phyloP scores from a whole-genome alignment of 2,888 invertebrate species.

The Heliconius erato region DNA sequence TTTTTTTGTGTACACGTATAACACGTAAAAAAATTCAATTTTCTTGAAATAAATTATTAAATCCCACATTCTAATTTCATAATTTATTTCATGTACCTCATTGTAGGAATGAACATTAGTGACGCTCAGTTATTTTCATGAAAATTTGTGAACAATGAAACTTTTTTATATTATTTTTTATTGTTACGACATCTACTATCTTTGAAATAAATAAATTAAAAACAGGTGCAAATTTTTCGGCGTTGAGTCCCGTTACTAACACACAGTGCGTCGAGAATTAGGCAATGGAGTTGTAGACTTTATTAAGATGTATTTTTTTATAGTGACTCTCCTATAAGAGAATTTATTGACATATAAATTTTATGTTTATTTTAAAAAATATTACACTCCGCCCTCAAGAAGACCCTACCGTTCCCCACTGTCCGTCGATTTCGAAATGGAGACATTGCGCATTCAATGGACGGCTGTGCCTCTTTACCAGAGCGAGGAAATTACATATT shows the following conservation, averaged over 20 bases:
- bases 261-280: neutral
- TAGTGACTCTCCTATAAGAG: no score
- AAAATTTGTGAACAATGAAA: constrained; percentile 71
- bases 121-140: constrained; percentile 67
- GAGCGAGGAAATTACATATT: neutral
- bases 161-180: constrained; percentile 65
- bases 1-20: no score
- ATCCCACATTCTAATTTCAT: constrained; percentile 50
- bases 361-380: no score
- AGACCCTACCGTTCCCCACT: neutral
- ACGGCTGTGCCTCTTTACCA: neutral
- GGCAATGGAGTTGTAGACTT: neutral
- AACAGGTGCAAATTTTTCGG: neutral
- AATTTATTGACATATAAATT: no score
- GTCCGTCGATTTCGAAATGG: neutral
- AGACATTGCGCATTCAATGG: neutral
- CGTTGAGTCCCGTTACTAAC: neutral
- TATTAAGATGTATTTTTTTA: no score
- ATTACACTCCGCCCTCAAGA: no score
- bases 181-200: constrained; percentile 72
- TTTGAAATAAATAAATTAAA: no score
- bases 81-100: constrained; percentile 63
- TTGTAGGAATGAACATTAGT: constrained; percentile 63
- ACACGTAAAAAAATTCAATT: neutral
- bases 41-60: neutral